These are phyloP conservation scores for Terrapene triunguis DNA, from an alignment of 2,113 vertebrate species.

Conservation along the genomic window DNA sequence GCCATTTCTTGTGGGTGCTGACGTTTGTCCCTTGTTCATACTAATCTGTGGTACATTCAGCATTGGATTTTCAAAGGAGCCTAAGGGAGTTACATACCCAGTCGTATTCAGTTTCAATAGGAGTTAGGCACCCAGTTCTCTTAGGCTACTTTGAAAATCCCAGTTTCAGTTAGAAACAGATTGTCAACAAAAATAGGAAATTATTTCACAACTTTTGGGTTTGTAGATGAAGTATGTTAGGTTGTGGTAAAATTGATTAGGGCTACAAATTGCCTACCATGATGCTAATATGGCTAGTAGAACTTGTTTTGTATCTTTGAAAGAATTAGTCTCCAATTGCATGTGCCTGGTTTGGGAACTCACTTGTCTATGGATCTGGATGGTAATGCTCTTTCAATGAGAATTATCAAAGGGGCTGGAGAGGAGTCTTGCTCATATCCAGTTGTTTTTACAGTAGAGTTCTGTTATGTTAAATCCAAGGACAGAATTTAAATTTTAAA, in stretches of 20 bases:
- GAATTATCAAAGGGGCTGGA: neutral
- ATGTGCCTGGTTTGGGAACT: neutral
- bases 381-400: neutral
- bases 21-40: neutral
- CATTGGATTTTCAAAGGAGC: neutral
- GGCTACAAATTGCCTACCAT: neutral
- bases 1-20: neutral
- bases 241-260: no score
- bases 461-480: neutral
- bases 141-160: no score
- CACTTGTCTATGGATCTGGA: neutral
- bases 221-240: neutral
- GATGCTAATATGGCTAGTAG: neutral
- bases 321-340: neutral
- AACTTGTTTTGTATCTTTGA: neutral
- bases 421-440: neutral
- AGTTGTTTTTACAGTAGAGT: neutral
- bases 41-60: neutral
- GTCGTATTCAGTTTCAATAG: neutral
- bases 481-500: neutral
- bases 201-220: neutral
- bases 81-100: neutral
- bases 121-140: neutral
- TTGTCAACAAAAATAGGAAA: neutral
- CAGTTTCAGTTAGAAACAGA: neutral